Evolutionary conservation across 1,140 invertebrate genomes (phyloP), one percentile per base, ranked within the genome.

Genomic region (Triops longicaudatus): DNA sequence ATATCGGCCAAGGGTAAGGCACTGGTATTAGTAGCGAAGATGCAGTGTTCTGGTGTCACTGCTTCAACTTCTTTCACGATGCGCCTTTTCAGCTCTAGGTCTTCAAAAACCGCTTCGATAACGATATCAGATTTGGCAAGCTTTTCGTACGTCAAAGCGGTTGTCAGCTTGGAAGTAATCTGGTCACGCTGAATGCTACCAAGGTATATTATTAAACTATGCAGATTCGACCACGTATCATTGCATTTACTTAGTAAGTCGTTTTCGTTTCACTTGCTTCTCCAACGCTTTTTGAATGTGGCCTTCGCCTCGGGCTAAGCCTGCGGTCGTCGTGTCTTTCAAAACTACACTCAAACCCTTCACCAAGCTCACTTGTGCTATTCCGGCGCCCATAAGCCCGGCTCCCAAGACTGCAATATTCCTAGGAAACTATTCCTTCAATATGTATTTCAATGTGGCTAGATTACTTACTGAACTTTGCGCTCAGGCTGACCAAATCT

Each of bases 401-500:
- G 74, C 74, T 11, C 74, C 74, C 14, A 75, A 26, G 27, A 75
- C 42, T 31, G 28, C 74, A 12, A 75, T 9, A 17, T 75, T 75
- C 22, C 26, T 37, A 17, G 1, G 74, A 11, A 63, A 22, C 6
- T 17, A 0, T 22, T 63, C 2, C 17, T 63, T 63, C 50, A 63
- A 63, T n/a, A 17, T 14, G 0, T 63, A 0, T 11, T 3, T 9
- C 17, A 63, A 14, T 63, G 3, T 12, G 14, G 1, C 6, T 63
- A n/a, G 6, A 14, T 4, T n/a, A n/a, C 17, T 63, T 63, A 63
- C 50, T 63, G 14, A 22, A 63, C 50, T 63, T 63, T 22, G 50
- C 50, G 50, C 22, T 63, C 50, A 14, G 50, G 50, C 17, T 63
- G 17, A 22, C 87, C 87, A 81, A 85, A 87, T 75, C 82, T 82